A percentile compares a stretch with the other conserved stretches of the same genome.
These are phyloP conservation scores for Aeoliscus strigatus DNA, from an alignment of 2,797 vertebrate species.

Conservation along the genomic window DNA sequence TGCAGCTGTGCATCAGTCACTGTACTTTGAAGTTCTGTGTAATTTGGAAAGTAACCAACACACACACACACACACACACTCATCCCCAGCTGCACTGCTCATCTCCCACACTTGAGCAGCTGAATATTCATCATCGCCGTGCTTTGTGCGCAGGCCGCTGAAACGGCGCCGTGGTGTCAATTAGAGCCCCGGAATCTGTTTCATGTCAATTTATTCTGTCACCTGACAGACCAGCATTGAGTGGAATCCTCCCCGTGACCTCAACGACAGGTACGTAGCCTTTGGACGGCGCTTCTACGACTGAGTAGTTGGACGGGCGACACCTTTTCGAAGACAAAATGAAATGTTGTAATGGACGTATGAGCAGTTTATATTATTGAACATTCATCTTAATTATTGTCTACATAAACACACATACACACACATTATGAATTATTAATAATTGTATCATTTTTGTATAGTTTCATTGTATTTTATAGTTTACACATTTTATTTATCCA, in stretches of 20 bases:
- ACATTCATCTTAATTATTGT: too few species aligned
- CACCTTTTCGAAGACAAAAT: too few species aligned
- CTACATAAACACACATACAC: too few species aligned
- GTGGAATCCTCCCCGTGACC: slow-evolving; percentile 18
- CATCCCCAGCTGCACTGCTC: slow-evolving; percentile 53
- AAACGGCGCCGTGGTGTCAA: slow-evolving; percentile 49
- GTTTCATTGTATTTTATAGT: too few species aligned
- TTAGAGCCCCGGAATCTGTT: slow-evolving; percentile 38
- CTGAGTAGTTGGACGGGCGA: too few species aligned
- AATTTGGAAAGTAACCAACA: slow-evolving; percentile 51
- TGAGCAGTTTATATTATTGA: too few species aligned
- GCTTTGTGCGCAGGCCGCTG: slow-evolving; percentile 34
- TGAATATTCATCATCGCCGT: slow-evolving; percentile 59
- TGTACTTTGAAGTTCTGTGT: slow-evolving; percentile 65
- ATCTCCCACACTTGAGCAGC: slow-evolving; percentile 31
- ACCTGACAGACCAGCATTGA: slow-evolving; percentile 21
- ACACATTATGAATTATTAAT: too few species aligned
- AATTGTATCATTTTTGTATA: too few species aligned
- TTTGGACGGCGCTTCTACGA: too few species aligned
- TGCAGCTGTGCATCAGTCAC: slow-evolving; percentile 57
- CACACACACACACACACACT: slow-evolving; percentile 28
- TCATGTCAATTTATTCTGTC: slow-evolving; percentile 22
- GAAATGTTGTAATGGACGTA: too few species aligned
- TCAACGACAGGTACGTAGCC: slow-evolving; percentile 8
- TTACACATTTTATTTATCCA: too few species aligned